Evolutionary conservation across 2,113 vertebrate species (phyloP).

Genomic region (Dipodomys merriami): DNA sequence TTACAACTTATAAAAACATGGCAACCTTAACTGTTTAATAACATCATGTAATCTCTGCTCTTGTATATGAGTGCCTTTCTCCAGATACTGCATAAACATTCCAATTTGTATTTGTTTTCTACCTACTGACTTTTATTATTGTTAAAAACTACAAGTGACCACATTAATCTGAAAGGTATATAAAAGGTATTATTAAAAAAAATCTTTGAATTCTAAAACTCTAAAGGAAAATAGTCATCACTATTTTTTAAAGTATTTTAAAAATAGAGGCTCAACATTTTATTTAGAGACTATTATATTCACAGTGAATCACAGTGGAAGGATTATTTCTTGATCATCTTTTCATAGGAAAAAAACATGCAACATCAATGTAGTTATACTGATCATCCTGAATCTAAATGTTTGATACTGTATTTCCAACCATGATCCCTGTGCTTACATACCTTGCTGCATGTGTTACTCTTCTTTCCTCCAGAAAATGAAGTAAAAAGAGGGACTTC

Average conservation of each 20-base stretch:
- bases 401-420: no score
- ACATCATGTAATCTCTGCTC: neutral
- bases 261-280: neutral
- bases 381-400: no score
- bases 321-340: neutral
- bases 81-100: neutral
- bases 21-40: neutral
- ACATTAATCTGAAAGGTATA: neutral
- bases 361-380: no score
- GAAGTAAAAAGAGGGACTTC: neutral
- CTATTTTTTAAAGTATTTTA: neutral
- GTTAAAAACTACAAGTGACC: neutral
- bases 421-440: no score
- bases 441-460: neutral
- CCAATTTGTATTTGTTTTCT: neutral
- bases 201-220: neutral
- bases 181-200: neutral
- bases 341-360: no score
- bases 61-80: neutral
- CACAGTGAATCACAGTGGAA: neutral
- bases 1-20: neutral
- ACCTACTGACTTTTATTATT: neutral
- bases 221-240: neutral
- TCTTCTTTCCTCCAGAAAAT: neutral
- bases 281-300: neutral